These are phyloP conservation scores for Prolemur simus DNA, from an alignment of 2,113 vertebrate genomes.

Conservation along the genomic window DNA sequence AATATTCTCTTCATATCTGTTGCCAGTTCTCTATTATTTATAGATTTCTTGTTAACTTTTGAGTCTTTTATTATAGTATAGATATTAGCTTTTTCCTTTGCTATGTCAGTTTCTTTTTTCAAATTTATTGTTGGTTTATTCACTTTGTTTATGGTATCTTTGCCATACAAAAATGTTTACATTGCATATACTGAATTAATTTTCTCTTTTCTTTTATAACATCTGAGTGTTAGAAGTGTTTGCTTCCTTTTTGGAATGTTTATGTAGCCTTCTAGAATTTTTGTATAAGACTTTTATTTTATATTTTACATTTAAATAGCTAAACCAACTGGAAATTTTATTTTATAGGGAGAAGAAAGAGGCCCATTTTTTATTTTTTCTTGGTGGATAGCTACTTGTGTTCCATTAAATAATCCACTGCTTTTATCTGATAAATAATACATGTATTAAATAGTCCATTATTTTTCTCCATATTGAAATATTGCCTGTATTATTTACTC, in stretches of 20 bases:
- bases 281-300: neutral
- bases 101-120: neutral
- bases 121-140: neutral
- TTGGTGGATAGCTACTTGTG: neutral
- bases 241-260: neutral
- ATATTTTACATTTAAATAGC: neutral
- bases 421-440: neutral
- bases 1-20: neutral
- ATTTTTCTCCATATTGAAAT: neutral
- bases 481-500: neutral
- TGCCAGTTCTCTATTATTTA: neutral
- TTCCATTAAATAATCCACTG: neutral
- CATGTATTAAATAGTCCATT: neutral
- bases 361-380: neutral
- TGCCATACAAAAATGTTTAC: neutral
- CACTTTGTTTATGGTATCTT: neutral
- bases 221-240: neutral
- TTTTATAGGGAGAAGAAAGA: neutral
- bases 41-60: neutral
- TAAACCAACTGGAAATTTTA: neutral
- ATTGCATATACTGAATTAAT: neutral
- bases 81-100: neutral
- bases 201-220: neutral
- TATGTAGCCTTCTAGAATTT: neutral
- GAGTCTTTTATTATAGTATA: neutral